Evolutionary conservation across 1,140 invertebrate species (phyloP).

Genomic region (Eurosta solidaginis): DNA sequence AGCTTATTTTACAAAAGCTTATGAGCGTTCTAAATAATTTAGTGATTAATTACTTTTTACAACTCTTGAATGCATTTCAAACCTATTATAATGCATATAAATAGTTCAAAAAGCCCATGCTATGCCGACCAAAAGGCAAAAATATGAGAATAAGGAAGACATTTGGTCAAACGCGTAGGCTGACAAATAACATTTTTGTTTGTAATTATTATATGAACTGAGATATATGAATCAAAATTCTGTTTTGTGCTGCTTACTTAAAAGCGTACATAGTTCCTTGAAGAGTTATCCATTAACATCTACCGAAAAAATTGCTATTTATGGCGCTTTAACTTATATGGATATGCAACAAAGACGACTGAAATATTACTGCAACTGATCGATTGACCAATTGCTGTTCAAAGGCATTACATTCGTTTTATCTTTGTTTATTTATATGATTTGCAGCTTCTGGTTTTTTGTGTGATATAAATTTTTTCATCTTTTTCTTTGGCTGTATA

Average conservation of each 20-base stretch:
- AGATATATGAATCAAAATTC: background rate
- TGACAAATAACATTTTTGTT: background rate
- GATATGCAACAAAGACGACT: background rate
- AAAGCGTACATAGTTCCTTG: background rate
- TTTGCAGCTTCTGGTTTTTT: too few relatives aligned
- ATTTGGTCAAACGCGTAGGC: background rate
- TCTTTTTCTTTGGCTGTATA: background rate
- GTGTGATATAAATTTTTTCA: background rate
- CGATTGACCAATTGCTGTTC: background rate
- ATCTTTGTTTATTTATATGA: background rate
- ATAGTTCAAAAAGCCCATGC: background rate
- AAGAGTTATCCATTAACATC: background rate
- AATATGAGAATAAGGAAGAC: background rate
- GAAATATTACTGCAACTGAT: background rate
- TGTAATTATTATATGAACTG: background rate
- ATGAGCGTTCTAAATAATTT: too few relatives aligned
- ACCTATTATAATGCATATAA: background rate
- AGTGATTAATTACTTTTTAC: too few relatives aligned
- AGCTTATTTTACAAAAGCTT: too few relatives aligned
- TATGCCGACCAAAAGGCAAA: background rate
- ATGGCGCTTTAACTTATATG: background rate
- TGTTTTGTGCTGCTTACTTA: background rate
- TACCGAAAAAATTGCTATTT: background rate
- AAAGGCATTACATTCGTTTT: background rate
- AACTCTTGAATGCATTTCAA: too few relatives aligned